Evolutionary conservation across 2,113 vertebrate species (phyloP).

Genomic region (Strigops habroptila): DNA sequence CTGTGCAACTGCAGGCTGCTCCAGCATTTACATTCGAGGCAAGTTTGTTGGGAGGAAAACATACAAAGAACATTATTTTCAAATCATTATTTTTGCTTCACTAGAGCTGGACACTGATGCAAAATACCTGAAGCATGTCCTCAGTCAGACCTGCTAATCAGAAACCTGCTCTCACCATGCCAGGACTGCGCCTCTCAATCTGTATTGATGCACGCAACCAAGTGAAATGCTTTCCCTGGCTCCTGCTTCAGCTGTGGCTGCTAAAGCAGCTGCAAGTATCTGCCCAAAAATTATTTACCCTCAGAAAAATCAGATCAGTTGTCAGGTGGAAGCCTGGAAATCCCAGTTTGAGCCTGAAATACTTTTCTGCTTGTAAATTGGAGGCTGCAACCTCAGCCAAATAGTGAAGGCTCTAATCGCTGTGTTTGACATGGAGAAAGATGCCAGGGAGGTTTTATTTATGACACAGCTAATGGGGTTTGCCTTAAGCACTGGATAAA

Average conservation of each 20-base stretch:
- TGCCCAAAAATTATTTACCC: neutral
- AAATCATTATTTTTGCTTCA: neutral
- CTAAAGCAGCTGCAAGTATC: neutral
- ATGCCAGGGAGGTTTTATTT: neutral
- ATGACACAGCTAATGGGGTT: neutral
- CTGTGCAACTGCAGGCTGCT: neutral
- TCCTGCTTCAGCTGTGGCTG: neutral
- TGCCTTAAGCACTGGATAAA: neutral
- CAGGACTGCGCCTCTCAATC: neutral
- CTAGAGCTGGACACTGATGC: neutral
- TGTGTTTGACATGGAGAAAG: neutral
- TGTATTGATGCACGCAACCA: neutral
- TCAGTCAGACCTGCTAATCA: neutral
- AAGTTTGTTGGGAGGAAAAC: neutral
- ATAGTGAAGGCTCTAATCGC: neutral
- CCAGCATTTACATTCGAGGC: neutral
- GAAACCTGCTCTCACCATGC: neutral
- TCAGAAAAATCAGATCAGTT: neutral
- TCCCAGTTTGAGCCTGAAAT: neutral
- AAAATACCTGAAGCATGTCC: neutral
- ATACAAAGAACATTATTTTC: neutral
- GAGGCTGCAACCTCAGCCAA: neutral
- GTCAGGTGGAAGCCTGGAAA: neutral
- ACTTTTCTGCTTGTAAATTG: neutral
- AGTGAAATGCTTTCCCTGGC: neutral